These are phyloP conservation scores for Lamellibrachia satsuma DNA, from an alignment of 2,888 invertebrate genomes.

Conservation along the genomic window DNA sequence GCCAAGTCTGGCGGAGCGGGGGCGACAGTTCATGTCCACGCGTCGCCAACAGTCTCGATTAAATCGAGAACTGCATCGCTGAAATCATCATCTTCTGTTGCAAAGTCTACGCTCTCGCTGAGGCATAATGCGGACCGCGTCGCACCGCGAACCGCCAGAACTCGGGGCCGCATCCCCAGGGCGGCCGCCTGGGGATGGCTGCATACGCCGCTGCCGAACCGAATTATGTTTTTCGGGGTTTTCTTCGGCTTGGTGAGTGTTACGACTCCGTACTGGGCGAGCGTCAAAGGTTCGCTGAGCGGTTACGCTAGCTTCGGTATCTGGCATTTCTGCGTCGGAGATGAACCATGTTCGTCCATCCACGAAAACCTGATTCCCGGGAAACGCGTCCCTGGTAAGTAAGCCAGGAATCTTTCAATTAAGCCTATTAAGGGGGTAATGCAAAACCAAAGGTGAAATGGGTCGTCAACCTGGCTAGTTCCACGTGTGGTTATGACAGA, in stretches of 20 bases:
- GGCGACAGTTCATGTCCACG: not conserved
- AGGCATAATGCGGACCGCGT: not conserved
- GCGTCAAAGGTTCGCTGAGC: constrained; percentile 29
- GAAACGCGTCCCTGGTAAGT: constrained; percentile 36
- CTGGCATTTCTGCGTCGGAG: constrained; percentile 39
- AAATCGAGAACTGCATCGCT: not conserved
- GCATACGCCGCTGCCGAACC: constrained; percentile 33
- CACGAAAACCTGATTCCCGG: constrained; percentile 41
- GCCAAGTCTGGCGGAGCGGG: not conserved
- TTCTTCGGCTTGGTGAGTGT: constrained; percentile 32
- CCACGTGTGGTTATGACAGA: too few relatives aligned
- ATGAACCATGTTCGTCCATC: constrained; percentile 37
- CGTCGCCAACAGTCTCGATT: not conserved
- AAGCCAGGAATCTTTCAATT: not conserved
- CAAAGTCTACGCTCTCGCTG: not conserved
- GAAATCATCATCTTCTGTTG: not conserved
- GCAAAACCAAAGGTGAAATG: too few relatives aligned
- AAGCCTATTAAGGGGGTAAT: too few relatives aligned
- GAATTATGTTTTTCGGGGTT: constrained; percentile 30
- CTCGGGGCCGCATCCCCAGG: constrained; percentile 28
- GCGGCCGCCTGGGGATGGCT: constrained; percentile 38
- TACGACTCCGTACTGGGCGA: constrained; percentile 42
- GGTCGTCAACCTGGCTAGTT: too few relatives aligned
- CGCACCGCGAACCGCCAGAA: not conserved
- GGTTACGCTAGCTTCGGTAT: constrained; percentile 37